phyloP scores from a whole-genome alignment of 2,797 vertebrate species.

The Periparus ater region DNA sequence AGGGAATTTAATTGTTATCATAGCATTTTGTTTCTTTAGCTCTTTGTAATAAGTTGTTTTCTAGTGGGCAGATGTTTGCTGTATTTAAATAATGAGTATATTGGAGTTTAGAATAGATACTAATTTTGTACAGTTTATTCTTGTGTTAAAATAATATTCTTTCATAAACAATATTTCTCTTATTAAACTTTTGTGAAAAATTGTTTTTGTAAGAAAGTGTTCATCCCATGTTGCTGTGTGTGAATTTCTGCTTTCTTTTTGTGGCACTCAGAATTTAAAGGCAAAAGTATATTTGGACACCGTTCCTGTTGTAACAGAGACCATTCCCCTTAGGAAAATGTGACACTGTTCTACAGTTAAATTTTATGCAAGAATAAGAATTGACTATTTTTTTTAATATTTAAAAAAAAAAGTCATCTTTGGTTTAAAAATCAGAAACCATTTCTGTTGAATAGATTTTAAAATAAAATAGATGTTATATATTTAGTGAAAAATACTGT shows the following conservation, averaged over 20 bases:
- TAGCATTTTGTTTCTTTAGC: neutral
- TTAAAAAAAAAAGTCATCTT: neutral
- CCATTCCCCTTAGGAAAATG: neutral
- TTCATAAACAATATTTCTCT: neutral
- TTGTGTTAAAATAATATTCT: neutral
- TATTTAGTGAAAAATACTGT: slow-evolving; percentile 56
- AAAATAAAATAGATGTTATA: slow-evolving; percentile 4
- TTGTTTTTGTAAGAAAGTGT: neutral
- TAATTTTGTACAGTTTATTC: neutral
- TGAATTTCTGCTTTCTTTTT: neutral
- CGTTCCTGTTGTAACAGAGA: neutral
- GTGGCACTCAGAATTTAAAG: neutral
- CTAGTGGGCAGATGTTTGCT: neutral
- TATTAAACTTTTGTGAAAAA: neutral
- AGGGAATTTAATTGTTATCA: neutral
- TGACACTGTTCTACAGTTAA: neutral
- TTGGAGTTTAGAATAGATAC: neutral
- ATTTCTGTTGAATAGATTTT: slow-evolving; percentile 28
- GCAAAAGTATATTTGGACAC: neutral
- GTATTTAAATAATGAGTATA: neutral
- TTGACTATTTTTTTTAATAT: neutral
- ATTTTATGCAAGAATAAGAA: neutral
- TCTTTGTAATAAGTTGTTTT: neutral
- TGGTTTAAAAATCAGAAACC: slow-evolving; percentile 25
- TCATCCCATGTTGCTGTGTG: neutral